phyloP scores from a whole-genome alignment of 2,888 invertebrate genomes.

The Tryphoninae sp. region DNA sequence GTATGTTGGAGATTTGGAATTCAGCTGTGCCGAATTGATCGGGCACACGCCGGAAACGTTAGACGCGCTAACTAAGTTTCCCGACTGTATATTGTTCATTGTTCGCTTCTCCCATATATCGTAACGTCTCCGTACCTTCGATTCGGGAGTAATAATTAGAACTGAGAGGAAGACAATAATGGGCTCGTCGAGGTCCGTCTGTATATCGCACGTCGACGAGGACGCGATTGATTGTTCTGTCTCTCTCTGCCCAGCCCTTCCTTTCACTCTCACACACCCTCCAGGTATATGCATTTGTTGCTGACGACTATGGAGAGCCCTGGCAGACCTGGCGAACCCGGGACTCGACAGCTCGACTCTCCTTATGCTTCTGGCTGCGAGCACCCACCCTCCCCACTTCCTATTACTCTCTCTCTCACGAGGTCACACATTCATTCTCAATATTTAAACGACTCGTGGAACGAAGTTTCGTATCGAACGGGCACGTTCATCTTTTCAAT shows the following conservation, averaged over 20 bases:
- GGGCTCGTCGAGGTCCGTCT: constrained; percentile 55
- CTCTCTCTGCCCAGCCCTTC: not conserved
- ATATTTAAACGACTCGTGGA: constrained; percentile 43
- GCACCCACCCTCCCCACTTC: constrained; percentile 43
- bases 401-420: constrained; percentile 50
- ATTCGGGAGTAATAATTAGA: constrained; percentile 62
- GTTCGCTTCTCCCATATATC: constrained; percentile 28
- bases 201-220: constrained; percentile 58
- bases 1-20: constrained; percentile 35
- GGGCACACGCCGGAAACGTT: constrained; percentile 33
- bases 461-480: not conserved
- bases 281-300: constrained; percentile 43
- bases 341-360: constrained; percentile 59
- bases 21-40: constrained; percentile 33
- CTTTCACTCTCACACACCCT: not conserved
- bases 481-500: not conserved
- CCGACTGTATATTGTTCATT: constrained; percentile 46
- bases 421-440: constrained; percentile 33
- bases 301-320: constrained; percentile 52
- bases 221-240: constrained; percentile 61
- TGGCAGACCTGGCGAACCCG: constrained; percentile 46
- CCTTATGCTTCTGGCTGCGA: constrained; percentile 33
- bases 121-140: constrained; percentile 46
- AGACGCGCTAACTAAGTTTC: constrained; percentile 52
- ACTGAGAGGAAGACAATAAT: constrained; percentile 60